Conservation (phyloP, 2,888 invertebrate genomes). For the Tachina fera region DNA sequence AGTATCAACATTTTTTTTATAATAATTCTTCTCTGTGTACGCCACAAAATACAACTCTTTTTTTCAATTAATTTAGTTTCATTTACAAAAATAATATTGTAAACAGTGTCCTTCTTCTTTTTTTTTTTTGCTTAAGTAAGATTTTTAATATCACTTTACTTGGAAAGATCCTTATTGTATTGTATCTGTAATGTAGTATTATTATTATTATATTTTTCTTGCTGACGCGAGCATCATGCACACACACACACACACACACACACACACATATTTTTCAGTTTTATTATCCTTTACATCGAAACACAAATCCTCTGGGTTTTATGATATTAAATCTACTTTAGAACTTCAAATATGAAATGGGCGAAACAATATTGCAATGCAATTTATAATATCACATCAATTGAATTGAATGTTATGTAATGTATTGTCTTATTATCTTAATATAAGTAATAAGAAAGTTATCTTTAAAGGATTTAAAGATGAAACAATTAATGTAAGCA, state of each 20-base stretch:
- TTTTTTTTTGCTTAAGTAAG: too few relatives aligned
- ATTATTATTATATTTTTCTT: not conserved
- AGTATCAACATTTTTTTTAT: too few relatives aligned
- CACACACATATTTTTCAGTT: not conserved
- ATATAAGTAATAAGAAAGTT: conserved; percentile 12
- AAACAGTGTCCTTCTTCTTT: too few relatives aligned
- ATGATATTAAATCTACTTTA: conserved; percentile 7
- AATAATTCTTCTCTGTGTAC: too few relatives aligned
- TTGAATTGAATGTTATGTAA: conserved; percentile 10
- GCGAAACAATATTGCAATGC: not conserved
- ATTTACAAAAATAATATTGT: too few relatives aligned
- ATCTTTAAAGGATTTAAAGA: not conserved
- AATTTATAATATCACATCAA: conserved; percentile 24
- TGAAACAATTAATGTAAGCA: not conserved
- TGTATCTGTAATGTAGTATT: not conserved
- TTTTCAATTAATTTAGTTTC: too few relatives aligned
- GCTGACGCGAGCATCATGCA: not conserved
- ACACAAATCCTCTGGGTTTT: conserved; percentile 17
- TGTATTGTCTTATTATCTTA: not conserved
- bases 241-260: too few relatives aligned
- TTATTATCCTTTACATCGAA: conserved; percentile 23
- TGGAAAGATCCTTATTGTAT: not conserved
- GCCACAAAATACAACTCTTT: too few relatives aligned
- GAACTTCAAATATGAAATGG: not conserved
- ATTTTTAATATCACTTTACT: not conserved